Evolutionary conservation across 2,113 vertebrate genomes (phyloP), one percentile per base, ranked within the genome.

Genomic region (Rallus limicola): DNA sequence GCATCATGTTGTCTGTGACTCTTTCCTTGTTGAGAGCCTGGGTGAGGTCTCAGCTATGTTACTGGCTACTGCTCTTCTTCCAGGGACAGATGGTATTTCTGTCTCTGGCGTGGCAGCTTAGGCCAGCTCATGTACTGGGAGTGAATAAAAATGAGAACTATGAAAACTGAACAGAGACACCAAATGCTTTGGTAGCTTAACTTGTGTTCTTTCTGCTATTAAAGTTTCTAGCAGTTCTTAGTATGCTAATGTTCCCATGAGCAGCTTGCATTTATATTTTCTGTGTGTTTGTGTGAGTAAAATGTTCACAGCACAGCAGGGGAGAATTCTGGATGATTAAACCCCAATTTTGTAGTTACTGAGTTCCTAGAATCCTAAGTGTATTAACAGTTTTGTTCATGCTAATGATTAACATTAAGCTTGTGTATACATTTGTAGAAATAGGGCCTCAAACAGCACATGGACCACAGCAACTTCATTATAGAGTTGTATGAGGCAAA

Each of bases 1-100:
- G 46, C 48, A 19, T 79, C 1, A 0, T n/a, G 48, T 21, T 58
- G 48, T 21, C 18, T 38, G 3, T 0, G 2, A 10, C 25, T 40
- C 5, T 31, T 77, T 23, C 50, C 50, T 89, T 1, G 2, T 4
- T 16, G 33, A 23, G 16, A 31, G 25, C 28, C 31, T 0, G 0
- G 26, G 31, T 42, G 50, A 67, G 52, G 50, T 50, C 46, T 78
- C 24, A 13, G 60, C 59, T 62, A 21, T 42, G 4, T 67, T 62
- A 8, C 15, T 56, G 26, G 15, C 48, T 62, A 21, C 18, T n/a
- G 74, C 40, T 74, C 18, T 88, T 52, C 48, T 67, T 19, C 33
- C 28, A 44, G 42, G 42, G 55, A 28, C n/a, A 68, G 56, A 50
- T 1, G 0, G 40, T 44, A 28, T 24, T 79, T 55, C 60, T 67